Conservation (phyloP, 2,797 vertebrate species). For the Synaphobranchus kaupii region DNA sequence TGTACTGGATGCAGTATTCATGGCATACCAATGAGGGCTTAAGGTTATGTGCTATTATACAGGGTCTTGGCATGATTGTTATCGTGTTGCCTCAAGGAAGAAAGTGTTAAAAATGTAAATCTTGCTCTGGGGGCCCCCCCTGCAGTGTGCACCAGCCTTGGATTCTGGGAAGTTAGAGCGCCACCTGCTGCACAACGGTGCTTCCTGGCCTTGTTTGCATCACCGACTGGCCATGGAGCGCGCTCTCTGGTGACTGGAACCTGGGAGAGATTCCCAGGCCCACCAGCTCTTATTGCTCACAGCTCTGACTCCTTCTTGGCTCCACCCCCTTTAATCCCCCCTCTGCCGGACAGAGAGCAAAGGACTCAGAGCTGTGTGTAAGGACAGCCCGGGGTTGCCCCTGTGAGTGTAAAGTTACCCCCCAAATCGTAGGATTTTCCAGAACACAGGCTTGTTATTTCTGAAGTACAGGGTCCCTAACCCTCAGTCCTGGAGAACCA, state of each 20-base stretch:
- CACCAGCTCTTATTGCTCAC: slow-evolving; percentile 77
- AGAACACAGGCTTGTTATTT: not conserved
- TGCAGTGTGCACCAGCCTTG: slow-evolving; percentile 52
- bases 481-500: not conserved
- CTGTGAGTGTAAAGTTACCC: not conserved
- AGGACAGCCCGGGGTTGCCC: not conserved
- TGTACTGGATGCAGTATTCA: slow-evolving; percentile 69
- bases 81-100: slow-evolving; percentile 61
- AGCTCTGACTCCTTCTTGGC: slow-evolving; percentile 6
- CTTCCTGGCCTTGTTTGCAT: slow-evolving; percentile 63
- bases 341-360: not conserved
- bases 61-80: slow-evolving; percentile 65
- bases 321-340: slow-evolving; percentile 24
- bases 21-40: slow-evolving; percentile 52
- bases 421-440: not conserved
- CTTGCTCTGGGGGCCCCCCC: slow-evolving; percentile 59
- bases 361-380: not conserved
- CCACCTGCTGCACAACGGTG: slow-evolving; percentile 84
- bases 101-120: slow-evolving; percentile 70
- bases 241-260: slow-evolving; percentile 76
- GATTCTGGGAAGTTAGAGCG: slow-evolving; percentile 64
- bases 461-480: not conserved
- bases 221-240: slow-evolving; percentile 71
- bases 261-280: slow-evolving; percentile 68
- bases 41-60: slow-evolving; percentile 59